A percentile compares a stretch with the other conserved stretches of the same genome.
phyloP scores from a whole-genome alignment of 2,888 invertebrate species.

The Dryobota labecula region DNA sequence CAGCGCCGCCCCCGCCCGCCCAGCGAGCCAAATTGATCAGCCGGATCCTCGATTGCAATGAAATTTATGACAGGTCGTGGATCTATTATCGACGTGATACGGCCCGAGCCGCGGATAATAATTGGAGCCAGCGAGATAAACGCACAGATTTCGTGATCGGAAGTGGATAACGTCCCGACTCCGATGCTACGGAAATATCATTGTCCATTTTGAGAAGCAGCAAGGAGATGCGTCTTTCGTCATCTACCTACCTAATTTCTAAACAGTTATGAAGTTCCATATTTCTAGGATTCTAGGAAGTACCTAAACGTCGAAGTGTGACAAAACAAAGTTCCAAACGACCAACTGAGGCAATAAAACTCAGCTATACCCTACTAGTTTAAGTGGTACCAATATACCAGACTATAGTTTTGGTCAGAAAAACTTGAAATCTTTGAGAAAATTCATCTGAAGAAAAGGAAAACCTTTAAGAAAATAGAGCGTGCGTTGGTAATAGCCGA shows the following conservation, averaged over 20 bases:
- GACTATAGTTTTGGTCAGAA: neutral
- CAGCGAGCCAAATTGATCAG: constrained; percentile 84
- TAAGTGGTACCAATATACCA: neutral
- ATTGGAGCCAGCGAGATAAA: constrained; percentile 74
- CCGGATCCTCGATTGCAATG: constrained; percentile 87
- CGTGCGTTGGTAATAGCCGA: neutral
- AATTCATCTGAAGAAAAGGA: neutral
- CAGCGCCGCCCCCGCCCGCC: constrained; percentile 64
- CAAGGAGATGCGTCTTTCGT: neutral
- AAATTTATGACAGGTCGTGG: constrained; percentile 89
- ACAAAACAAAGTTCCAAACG: neutral
- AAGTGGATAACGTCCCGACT: constrained; percentile 54
- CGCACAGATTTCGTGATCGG: constrained; percentile 71
- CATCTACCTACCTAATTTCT: neutral
- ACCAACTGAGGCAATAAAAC: neutral
- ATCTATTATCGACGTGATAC: constrained; percentile 86
- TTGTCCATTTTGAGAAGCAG: constrained; percentile 26
- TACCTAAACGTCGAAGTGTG: neutral
- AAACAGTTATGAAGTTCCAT: neutral
- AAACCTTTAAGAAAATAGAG: neutral
- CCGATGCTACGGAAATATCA: constrained; percentile 24
- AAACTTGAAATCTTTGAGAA: neutral
- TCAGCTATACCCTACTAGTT: neutral
- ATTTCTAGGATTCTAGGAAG: neutral
- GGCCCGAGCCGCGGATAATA: constrained; percentile 73